These are phyloP conservation scores for Cephus nigrinus DNA, from an alignment of 2,888 invertebrate genomes.

Conservation along the genomic window DNA sequence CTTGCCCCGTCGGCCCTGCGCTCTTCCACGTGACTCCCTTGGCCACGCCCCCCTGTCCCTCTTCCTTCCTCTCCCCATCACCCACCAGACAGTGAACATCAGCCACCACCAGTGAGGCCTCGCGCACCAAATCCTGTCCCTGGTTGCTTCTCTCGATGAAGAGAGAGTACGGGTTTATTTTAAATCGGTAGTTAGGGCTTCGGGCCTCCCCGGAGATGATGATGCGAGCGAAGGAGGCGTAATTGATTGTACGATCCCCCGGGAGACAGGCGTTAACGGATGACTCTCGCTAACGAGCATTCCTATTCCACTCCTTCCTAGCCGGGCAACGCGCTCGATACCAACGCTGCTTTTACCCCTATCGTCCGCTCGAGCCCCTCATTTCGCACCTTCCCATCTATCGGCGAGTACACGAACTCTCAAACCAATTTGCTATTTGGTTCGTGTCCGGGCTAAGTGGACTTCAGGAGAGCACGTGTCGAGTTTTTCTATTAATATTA, in stretches of 20 bases:
- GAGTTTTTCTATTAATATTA: too few species aligned
- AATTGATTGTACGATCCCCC: slow-evolving; percentile 65
- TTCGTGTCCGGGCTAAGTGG: not conserved
- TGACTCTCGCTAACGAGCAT: slow-evolving; percentile 66
- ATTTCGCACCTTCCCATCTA: slow-evolving; percentile 15
- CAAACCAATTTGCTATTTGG: not conserved
- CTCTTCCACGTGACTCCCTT: slow-evolving; percentile 17
- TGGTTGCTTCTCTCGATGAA: not conserved
- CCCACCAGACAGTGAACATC: not conserved
- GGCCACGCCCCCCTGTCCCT: not conserved
- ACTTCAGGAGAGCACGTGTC: not conserved
- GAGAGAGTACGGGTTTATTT: slow-evolving; percentile 51
- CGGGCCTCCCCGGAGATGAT: slow-evolving; percentile 62
- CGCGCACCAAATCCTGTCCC: not conserved
- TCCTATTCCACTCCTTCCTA: slow-evolving; percentile 50
- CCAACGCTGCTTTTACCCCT: slow-evolving; percentile 1
- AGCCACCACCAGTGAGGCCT: not conserved
- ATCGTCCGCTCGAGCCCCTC: slow-evolving; percentile 21
- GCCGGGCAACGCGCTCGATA: slow-evolving; percentile 32
- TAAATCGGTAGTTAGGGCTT: slow-evolving; percentile 61
- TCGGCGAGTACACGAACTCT: not conserved
- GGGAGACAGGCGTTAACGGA: slow-evolving; percentile 66
- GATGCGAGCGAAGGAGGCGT: slow-evolving; percentile 63
- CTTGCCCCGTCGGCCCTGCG: slow-evolving; percentile 31
- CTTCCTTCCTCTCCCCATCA: not conserved